Percentiles rank a stretch among this genome's conserved stretches.
phyloP scores from a whole-genome alignment of 2,888 invertebrate species.

The Agriopis marginaria region DNA sequence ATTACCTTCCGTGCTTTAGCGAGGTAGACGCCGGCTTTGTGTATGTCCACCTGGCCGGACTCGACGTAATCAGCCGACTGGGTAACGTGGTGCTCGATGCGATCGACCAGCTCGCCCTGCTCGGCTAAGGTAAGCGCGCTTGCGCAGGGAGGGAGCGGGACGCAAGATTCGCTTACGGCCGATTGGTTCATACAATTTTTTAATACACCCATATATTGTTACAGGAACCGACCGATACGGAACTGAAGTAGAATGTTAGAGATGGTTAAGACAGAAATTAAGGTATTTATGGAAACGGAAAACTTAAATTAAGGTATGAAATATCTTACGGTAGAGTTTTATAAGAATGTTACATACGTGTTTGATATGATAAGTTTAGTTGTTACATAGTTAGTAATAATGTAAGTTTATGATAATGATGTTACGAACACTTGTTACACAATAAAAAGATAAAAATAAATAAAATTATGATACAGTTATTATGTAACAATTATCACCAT shows the following conservation, averaged over 20 bases:
- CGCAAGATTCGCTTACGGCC: slow-evolving; percentile 64
- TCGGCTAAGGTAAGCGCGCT: slow-evolving; percentile 68
- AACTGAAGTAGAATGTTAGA: slow-evolving; percentile 67
- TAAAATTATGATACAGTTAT: slow-evolving; percentile 59
- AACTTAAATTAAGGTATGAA: slow-evolving; percentile 44
- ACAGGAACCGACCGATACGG: slow-evolving; percentile 70
- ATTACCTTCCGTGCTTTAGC: slow-evolving; percentile 95
- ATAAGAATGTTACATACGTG: slow-evolving; percentile 41
- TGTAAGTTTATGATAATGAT: slow-evolving; percentile 43
- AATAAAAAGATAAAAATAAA: slow-evolving; percentile 59
- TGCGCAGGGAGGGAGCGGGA: slow-evolving; percentile 75
- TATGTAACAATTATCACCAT: slow-evolving; percentile 69
- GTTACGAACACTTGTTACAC: slow-evolving; percentile 66
- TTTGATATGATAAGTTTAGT: slow-evolving; percentile 54
- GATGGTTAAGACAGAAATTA: slow-evolving; percentile 48
- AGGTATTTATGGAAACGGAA: slow-evolving; percentile 33
- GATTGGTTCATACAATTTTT: slow-evolving; percentile 82
- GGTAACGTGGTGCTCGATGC: slow-evolving; percentile 97
- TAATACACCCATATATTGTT: slow-evolving; percentile 61
- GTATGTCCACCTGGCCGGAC: slow-evolving; percentile 92
- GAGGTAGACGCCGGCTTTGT: slow-evolving; percentile 93
- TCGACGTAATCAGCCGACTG: slow-evolving; percentile 94
- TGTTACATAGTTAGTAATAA: slow-evolving; percentile 46
- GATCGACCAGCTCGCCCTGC: slow-evolving; percentile 97
- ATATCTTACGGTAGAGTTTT: slow-evolving; percentile 49